Evolutionary conservation across 2,888 invertebrate genomes (phyloP), one percentile per base, ranked within the genome.

Genomic region (Ophion ventricosus): DNA sequence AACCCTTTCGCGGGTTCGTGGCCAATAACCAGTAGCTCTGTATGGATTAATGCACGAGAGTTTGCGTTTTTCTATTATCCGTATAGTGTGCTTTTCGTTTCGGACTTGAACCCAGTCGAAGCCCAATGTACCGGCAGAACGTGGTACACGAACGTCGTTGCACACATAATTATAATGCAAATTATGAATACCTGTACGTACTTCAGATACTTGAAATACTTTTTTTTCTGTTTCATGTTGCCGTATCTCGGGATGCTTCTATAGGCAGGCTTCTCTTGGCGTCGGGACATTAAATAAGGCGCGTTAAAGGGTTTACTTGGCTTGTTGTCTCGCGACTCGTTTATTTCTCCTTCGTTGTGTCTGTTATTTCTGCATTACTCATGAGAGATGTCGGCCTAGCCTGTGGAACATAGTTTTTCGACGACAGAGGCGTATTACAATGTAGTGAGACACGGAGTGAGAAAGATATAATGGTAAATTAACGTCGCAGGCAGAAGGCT

Each of bases 401-500:
- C 26, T n/a, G 29, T 20, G 40, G 43, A 69, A 59, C 57, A 56
- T 29, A 29, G 59, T 61, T 59, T 61, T 59, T 67, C 59, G 59
- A 59, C 43, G 67, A 77, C 54, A 77, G 67, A 40, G 14, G 57
- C 23, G 76, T 56, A 66, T 66, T 77, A 69, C 67, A 77, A 69
- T 77, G 57, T 77, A n/a, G n/a, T 77, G 67, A 43, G 77, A 57
- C 26, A 7, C n/a, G 35, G 59, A 64, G 61, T 56, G 76, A 82
- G 76, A 84, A 76, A 67, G 75, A 66, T 76, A 80, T 85, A 85
- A 82, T 74, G 73, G 80, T 82, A 69, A 82, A 85, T 85, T 80
- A 85, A 85, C 76, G 84, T 84, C 84, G 57, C 26, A 35, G 29
- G 61, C 20, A 35, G 11, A 40, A 63, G 54, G 35, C 20, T 8